A percentile compares a stretch with the other conserved stretches of the same genome.
phyloP scores from a whole-genome alignment of 1,140 invertebrate species.

The Anastrepha ludens region DNA sequence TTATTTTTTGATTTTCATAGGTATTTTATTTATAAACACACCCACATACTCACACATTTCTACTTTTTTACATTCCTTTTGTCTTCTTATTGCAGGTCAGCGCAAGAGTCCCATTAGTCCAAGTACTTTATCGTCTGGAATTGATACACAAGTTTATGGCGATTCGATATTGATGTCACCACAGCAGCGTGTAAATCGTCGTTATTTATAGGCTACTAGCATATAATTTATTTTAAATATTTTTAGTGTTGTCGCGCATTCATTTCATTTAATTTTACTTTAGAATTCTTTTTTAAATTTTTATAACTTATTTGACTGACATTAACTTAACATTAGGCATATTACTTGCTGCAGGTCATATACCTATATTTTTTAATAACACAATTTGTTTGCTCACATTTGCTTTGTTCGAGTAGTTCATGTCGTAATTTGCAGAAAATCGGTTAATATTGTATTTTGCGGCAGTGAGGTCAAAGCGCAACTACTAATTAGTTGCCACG shows the following conservation, averaged over 20 bases:
- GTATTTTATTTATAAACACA: neutral
- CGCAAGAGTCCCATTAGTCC: conserved; percentile 17
- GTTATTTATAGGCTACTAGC: conserved; percentile 57
- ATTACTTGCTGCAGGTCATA: too few relatives aligned
- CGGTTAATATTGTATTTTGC: too few relatives aligned
- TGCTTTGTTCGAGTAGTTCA: too few relatives aligned
- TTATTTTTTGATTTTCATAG: neutral
- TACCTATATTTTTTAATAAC: too few relatives aligned
- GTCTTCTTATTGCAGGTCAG: conserved; percentile 55
- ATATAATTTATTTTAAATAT: conserved; percentile 54
- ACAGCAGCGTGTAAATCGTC: conserved; percentile 58
- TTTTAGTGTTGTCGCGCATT: neutral
- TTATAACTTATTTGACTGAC: neutral
- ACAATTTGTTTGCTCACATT: too few relatives aligned
- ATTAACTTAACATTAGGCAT: too few relatives aligned
- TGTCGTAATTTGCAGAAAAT: too few relatives aligned
- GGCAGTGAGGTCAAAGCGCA: too few relatives aligned
- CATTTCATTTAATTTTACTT: neutral
- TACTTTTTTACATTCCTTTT: conserved; percentile 38
- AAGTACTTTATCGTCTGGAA: conserved; percentile 58
- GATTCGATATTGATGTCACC: conserved; percentile 60
- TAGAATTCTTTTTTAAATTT: neutral
- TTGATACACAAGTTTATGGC: conserved; percentile 61
- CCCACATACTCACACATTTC: conserved; percentile 5
- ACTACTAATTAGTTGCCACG: too few relatives aligned